A percentile compares a stretch with the other conserved stretches of the same genome.
Conservation (phyloP, 2,888 invertebrate genomes). For the Coleophora deauratella region DNA sequence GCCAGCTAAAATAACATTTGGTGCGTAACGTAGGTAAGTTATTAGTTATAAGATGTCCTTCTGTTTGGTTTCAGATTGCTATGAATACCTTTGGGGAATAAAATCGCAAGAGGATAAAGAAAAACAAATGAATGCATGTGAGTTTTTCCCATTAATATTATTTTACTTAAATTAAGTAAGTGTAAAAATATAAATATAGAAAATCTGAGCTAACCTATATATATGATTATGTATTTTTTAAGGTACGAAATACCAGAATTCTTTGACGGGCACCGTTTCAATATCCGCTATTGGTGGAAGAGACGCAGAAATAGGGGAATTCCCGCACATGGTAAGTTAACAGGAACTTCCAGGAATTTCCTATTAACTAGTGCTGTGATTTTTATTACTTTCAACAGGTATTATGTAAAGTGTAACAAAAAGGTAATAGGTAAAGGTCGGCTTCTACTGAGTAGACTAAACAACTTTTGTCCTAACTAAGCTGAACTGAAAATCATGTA, state of each 20-base stretch:
- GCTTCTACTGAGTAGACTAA: no score
- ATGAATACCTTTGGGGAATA: conserved; percentile 33
- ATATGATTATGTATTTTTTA: not conserved
- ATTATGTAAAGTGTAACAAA: not conserved
- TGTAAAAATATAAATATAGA: not conserved
- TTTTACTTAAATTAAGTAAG: not conserved
- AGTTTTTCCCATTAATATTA: conserved; percentile 15
- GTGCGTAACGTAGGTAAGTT: no score
- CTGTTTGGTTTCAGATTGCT: conserved; percentile 33
- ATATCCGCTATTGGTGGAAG: not conserved
- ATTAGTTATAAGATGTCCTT: no score
- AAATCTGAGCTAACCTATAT: not conserved
- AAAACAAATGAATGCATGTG: conserved; percentile 24
- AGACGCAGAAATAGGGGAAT: not conserved
- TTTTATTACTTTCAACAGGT: no score
- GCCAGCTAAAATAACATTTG: no score
- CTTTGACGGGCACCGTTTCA: not conserved
- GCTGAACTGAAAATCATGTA: no score
- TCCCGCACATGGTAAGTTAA: not conserved
- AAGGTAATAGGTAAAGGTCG: not conserved
- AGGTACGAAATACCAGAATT: not conserved
- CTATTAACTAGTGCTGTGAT: no score
- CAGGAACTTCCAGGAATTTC: no score
- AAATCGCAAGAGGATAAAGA: conserved; percentile 24
- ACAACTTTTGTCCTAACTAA: no score